Evolutionary conservation across 2,888 invertebrate species (phyloP).

Genomic region (Lobophora halterata): DNA sequence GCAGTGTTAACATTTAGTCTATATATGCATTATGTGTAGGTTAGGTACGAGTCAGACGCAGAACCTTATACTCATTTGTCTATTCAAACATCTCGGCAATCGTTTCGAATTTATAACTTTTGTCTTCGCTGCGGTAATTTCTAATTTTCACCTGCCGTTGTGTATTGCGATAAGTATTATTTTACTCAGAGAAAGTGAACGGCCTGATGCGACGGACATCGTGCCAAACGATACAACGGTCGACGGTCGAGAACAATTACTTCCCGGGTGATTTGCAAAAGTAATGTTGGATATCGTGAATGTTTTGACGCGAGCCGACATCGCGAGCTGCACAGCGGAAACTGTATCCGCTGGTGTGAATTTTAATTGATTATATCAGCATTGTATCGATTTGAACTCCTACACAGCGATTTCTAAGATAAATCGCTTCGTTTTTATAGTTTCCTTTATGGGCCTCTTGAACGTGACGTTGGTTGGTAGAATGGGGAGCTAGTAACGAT

Average conservation of each 20-base stretch:
- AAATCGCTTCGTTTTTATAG: constrained; percentile 8
- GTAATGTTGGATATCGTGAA: constrained; percentile 20
- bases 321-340: constrained; percentile 18
- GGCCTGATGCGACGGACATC: constrained; percentile 23
- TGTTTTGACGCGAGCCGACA: constrained; percentile 22
- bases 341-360: constrained; percentile 15
- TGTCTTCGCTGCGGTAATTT: constrained; percentile 44
- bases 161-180: constrained; percentile 54
- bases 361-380: constrained; percentile 22
- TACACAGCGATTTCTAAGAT: constrained; percentile 9
- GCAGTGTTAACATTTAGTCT: not conserved
- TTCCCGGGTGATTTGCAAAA: constrained; percentile 24
- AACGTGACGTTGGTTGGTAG: constrained; percentile 6
- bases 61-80: constrained; percentile 18
- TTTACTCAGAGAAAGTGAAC: constrained; percentile 60
- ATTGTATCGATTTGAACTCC: constrained; percentile 19
- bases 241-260: constrained; percentile 24
- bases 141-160: constrained; percentile 59
- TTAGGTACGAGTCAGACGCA: constrained; percentile 3
- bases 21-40: constrained; percentile 2
- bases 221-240: constrained; percentile 22
- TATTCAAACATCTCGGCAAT: constrained; percentile 15
- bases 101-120: constrained; percentile 26
- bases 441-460: constrained; percentile 3
- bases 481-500: no score